Base-by-base conservation (phyloP, 2,797 vertebrate genomes). In the Tapirus indicus region DNA sequence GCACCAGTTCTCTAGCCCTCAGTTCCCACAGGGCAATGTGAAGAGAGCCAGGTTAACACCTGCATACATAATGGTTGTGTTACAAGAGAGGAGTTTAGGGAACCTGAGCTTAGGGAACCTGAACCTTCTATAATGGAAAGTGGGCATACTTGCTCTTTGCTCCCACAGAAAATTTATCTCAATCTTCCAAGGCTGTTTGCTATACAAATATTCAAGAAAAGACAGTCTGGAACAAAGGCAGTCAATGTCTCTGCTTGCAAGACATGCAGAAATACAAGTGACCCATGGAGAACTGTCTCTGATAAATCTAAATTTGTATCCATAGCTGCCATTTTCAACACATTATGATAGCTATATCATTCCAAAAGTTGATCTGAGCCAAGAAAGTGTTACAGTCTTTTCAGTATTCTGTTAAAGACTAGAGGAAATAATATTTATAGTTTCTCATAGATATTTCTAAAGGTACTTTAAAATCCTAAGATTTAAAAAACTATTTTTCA, bases 401-500 rank as follows among this genome's bases (percentile, higher is more conserved):
- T 72, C 54, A 84, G 32, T 66, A 49, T 84, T 92, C 38, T 92
- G 27, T 64, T 92, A 91, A 92, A 35, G 17, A 52, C 12, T 62
- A 79, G 17, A 64, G 32, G 66, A 89, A 64, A 88, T 16, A 64
- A 64, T 44, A 79, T 8, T 69, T 77, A 74, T 23, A 87, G 82
- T 54, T 27, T 17, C 21, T 85, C 20, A 72, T 1, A 72, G 44
- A 47, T 16, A 74, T 66, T 95, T 85, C 54, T 89, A 84, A 92
- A 66, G 64, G 75, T 56, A 72, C 27, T 84, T 79, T 88, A 92
- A 78, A 84, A 72, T 79, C 7, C 69, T 77, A 92, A 84, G 27
- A 41, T 91, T 94, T 21, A 35, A 75, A 83, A 84, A 83, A 47
- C 32, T 21, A 88, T 49, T 96, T 71, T 87, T 85, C 38, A 79